These are phyloP conservation scores for Falcaria lacertinaria DNA, from an alignment of 2,888 invertebrate genomes.

Conservation along the genomic window DNA sequence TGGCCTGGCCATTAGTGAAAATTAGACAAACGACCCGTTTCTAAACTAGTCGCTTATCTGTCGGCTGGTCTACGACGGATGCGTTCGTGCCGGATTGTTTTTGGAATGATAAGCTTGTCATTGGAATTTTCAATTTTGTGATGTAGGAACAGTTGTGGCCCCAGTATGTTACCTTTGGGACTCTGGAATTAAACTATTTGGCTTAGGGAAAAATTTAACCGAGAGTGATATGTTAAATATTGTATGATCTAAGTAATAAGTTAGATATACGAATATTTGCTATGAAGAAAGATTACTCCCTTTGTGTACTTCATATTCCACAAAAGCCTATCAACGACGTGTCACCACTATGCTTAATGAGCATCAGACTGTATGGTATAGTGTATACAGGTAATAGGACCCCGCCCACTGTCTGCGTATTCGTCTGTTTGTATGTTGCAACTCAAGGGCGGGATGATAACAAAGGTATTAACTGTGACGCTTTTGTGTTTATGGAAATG, in stretches of 20 bases:
- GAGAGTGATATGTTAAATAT: no score
- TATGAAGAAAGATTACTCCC: no score
- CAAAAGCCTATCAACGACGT: no score
- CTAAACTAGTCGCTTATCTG: constrained; percentile 44
- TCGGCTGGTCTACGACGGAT: constrained; percentile 12
- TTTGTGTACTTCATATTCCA: no score
- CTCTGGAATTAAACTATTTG: neutral
- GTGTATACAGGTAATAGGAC: neutral
- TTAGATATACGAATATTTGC: no score
- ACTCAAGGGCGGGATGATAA: neutral
- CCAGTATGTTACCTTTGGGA: neutral
- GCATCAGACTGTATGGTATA: no score
- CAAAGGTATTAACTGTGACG: neutral
- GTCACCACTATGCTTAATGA: no score
- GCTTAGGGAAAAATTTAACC: no score
- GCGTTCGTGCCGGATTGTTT: neutral
- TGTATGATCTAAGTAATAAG: no score
- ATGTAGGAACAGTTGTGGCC: neutral
- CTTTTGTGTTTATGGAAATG: neutral
- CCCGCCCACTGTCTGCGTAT: neutral
- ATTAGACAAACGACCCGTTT: constrained; percentile 54
- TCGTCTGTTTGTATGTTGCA: neutral
- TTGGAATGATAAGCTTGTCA: neutral
- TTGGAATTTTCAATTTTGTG: neutral
- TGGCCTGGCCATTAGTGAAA: constrained; percentile 50